phyloP scores from a whole-genome alignment of 2,888 invertebrate genomes.

The Drosophila paramelanica region DNA sequence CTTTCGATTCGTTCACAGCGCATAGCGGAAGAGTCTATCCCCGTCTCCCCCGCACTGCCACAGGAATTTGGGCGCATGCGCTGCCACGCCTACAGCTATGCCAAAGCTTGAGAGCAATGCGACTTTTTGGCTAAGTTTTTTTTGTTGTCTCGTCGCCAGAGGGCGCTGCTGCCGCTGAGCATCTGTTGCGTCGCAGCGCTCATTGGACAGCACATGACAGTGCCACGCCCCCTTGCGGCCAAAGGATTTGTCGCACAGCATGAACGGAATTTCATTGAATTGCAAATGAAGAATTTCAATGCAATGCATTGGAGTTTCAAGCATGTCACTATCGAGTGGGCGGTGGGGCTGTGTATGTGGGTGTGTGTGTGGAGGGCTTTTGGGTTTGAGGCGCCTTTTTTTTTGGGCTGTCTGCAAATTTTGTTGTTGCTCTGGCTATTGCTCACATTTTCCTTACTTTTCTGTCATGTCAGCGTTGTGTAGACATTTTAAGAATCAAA shows the following conservation, averaged over 20 bases:
- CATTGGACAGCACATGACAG: conserved; percentile 50
- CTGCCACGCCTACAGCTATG: conserved; percentile 82
- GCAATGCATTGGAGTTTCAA: conserved; percentile 75
- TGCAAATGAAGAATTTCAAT: conserved; percentile 78
- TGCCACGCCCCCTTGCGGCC: conserved; percentile 61
- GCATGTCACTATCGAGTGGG: not conserved
- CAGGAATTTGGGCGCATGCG: conserved; percentile 76
- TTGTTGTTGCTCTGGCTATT: not conserved
- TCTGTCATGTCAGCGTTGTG: conserved; percentile 48
- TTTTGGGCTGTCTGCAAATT: conserved; percentile 22
- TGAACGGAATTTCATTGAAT: conserved; percentile 77
- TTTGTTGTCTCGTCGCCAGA: conserved; percentile 19
- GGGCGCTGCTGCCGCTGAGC: conserved; percentile 60
- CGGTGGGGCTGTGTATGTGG: not conserved
- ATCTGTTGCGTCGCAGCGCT: conserved; percentile 64
- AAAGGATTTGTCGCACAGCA: conserved; percentile 46
- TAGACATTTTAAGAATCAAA: conserved; percentile 81
- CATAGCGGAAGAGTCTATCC: conserved; percentile 75
- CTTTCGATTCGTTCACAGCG: conserved; percentile 63
- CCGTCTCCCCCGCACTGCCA: conserved; percentile 50
- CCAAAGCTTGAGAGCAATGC: conserved; percentile 23
- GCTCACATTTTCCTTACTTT: conserved; percentile 21
- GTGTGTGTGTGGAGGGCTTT: not conserved
- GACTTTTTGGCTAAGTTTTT: conserved; percentile 29
- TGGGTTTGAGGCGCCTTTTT: conserved; percentile 31